Evolutionary conservation across 2,797 vertebrate genomes (phyloP).

Genomic region (Mus caroli): DNA sequence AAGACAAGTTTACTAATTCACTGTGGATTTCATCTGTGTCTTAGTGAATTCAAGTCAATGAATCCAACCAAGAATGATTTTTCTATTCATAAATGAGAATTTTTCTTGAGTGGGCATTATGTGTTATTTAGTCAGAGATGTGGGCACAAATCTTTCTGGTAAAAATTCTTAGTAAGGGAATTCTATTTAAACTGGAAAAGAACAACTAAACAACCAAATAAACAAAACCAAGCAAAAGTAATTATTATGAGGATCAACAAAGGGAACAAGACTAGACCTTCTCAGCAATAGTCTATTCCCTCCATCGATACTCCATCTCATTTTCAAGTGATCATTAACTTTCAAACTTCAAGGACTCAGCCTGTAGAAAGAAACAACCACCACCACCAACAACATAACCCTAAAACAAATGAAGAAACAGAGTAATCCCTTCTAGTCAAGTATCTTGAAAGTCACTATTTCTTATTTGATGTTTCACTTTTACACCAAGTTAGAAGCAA

Average conservation of each 20-base stretch:
- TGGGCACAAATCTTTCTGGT: neutral
- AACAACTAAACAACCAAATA: no score
- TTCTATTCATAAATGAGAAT: neutral
- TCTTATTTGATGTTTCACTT: neutral
- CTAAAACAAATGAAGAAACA: neutral
- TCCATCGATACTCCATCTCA: neutral
- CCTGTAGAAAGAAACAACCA: constrained; percentile 25
- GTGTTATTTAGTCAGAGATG: neutral
- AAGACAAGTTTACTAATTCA: neutral
- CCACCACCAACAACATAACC: neutral
- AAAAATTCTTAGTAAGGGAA: neutral
- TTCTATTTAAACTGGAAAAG: neutral
- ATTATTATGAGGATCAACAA: neutral
- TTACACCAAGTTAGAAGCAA: constrained; percentile 25
- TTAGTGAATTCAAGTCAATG: neutral
- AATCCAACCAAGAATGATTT: neutral
- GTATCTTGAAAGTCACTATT: neutral
- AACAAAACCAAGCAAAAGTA: neutral
- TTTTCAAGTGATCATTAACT: constrained; percentile 33
- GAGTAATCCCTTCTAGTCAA: neutral
- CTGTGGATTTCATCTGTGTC: neutral
- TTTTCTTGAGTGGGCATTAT: neutral
- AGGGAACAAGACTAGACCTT: neutral
- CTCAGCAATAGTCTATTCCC: neutral
- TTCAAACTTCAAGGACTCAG: constrained; percentile 20